phyloP scores from a whole-genome alignment of 2,113 vertebrate species.

The Theristicus caerulescens region DNA sequence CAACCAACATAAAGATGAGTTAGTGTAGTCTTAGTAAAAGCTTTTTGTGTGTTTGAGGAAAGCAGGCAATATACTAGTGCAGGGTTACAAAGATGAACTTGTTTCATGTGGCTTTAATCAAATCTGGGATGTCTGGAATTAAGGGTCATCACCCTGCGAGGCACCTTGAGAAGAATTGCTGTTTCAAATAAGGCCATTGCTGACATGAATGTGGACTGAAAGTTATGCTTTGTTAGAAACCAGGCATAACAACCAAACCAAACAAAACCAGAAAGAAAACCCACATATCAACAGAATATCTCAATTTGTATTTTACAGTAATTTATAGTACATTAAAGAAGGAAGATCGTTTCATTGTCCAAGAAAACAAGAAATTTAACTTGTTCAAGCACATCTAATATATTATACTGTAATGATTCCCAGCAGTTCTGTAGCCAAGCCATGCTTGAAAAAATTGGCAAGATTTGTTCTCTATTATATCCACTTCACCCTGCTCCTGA shows the following conservation, averaged over 20 bases:
- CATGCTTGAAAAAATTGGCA: neutral
- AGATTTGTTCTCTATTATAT: neutral
- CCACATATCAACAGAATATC: slow-evolving; percentile 25
- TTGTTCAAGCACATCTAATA: slow-evolving; percentile 41
- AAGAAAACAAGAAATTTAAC: neutral
- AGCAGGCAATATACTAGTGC: neutral
- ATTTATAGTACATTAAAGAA: neutral
- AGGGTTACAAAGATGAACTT: slow-evolving; percentile 14
- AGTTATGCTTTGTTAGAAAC: slow-evolving; percentile 33
- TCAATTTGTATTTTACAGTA: slow-evolving; percentile 23
- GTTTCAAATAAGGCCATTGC: slow-evolving; percentile 53
- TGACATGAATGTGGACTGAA: slow-evolving; percentile 45
- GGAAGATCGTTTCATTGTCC: neutral
- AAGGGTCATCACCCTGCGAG: slow-evolving; percentile 26
- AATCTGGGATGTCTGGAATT: slow-evolving; percentile 36
- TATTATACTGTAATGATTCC: neutral
- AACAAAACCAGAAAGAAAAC: slow-evolving; percentile 28
- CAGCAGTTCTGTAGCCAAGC: slow-evolving; percentile 12
- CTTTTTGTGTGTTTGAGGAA: neutral
- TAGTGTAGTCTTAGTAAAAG: neutral
- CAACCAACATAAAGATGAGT: neutral
- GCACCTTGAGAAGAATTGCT: slow-evolving; percentile 52
- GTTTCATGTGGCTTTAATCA: slow-evolving; percentile 67
- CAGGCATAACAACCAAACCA: slow-evolving; percentile 53
- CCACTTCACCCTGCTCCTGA: neutral